A percentile compares a stretch with the other conserved stretches of the same genome.
These are phyloP conservation scores for Athene cunicularia DNA, from an alignment of 2,113 vertebrate species.

Conservation along the genomic window DNA sequence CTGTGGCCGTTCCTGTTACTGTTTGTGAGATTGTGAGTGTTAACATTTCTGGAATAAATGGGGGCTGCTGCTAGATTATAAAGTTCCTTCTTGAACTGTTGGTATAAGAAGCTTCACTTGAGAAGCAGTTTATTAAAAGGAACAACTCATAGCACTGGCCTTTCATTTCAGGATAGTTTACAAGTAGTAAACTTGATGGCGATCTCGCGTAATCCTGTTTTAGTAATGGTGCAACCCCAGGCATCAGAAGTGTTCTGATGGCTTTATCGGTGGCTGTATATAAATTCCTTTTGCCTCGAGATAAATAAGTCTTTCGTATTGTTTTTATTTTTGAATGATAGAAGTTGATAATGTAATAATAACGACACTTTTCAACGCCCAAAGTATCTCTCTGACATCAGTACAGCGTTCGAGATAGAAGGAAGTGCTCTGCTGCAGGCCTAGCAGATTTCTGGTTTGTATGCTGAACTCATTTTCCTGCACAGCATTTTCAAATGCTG, in stretches of 20 bases:
- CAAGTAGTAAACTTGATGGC: not conserved
- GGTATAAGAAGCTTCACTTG: not conserved
- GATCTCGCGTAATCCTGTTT: not conserved
- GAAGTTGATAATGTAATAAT: not conserved
- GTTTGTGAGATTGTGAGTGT: not conserved
- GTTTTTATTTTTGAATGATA: not conserved
- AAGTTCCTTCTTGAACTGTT: not conserved
- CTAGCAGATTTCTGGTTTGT: not conserved
- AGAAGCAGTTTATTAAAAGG: not conserved
- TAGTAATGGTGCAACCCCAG: not conserved
- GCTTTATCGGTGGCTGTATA: not conserved
- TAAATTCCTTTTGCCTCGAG: not conserved
- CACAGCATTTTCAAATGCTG: not conserved
- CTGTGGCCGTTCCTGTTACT: not conserved
- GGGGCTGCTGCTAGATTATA: not conserved
- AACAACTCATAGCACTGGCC: not conserved
- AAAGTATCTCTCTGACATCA: not conserved
- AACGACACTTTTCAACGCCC: accelerated
- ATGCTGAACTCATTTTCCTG: not conserved
- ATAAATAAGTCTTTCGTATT: not conserved
- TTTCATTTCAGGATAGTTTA: not conserved
- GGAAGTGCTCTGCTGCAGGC: not conserved
- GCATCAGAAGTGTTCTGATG: not conserved
- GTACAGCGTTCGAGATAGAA: not conserved
- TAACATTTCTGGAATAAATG: not conserved